phyloP scores from a whole-genome alignment of 1,140 invertebrate species.

The Maniola jurtina region DNA sequence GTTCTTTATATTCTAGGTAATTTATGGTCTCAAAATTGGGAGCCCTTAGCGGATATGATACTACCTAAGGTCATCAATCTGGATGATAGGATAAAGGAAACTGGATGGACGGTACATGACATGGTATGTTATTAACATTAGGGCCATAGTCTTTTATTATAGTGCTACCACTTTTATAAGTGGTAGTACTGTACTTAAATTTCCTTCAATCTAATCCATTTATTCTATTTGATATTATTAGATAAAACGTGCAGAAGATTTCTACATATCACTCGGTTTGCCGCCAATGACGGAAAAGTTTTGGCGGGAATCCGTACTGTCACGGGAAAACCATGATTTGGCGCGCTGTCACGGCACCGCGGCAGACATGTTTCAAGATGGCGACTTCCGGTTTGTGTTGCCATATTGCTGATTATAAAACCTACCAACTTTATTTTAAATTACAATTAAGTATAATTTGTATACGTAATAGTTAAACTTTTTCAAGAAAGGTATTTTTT shows the following conservation, averaged over 20 bases:
- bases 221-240: not conserved
- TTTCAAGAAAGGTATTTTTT: no score
- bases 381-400: slow-evolving; percentile 80
- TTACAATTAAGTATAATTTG: not conserved
- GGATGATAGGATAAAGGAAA: slow-evolving; percentile 68
- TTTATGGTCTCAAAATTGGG: slow-evolving; percentile 83
- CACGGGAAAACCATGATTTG: slow-evolving; percentile 41
- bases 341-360: slow-evolving; percentile 83
- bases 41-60: slow-evolving; percentile 73
- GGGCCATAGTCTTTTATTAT: not conserved
- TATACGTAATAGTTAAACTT: no score
- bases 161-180: no score
- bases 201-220: no score
- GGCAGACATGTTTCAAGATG: slow-evolving; percentile 83
- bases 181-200: no score
- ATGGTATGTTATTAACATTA: slow-evolving; percentile 68
- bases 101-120: slow-evolving; percentile 80
- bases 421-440: not conserved
- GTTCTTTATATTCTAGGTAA: slow-evolving; percentile 59
- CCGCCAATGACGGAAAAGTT: slow-evolving; percentile 80
- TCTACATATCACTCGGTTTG: slow-evolving; percentile 82
- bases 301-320: slow-evolving; percentile 82
- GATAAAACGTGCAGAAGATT: slow-evolving; percentile 79
- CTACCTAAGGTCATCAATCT: slow-evolving; percentile 70
- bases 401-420: slow-evolving; percentile 1